phyloP scores from a whole-genome alignment of 2,888 invertebrate genomes.

The Noctuana brunneofusca region DNA sequence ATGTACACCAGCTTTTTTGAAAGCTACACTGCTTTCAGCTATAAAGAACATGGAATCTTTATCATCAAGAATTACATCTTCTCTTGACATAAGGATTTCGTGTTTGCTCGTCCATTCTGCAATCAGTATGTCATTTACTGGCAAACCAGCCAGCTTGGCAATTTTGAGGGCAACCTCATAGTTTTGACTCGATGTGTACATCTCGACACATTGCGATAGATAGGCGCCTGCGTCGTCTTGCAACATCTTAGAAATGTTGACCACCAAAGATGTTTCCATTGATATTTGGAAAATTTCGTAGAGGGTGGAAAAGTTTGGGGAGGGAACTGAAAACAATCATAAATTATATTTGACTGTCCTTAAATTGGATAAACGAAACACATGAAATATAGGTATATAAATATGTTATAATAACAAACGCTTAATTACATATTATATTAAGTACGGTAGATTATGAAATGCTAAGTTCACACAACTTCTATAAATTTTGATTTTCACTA shows the following conservation, averaged over 20 bases:
- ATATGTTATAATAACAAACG: no score
- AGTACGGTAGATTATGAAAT: no score
- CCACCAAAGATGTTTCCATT: conserved; percentile 77
- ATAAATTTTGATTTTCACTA: no score
- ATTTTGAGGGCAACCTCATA: conserved; percentile 84
- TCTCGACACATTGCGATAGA: conserved; percentile 78
- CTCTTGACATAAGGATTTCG: conserved; percentile 58
- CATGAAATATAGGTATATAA: no score
- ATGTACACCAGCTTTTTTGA: conserved; percentile 82
- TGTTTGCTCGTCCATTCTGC: conserved; percentile 81
- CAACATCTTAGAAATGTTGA: conserved; percentile 78
- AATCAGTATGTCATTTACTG: conserved; percentile 78
- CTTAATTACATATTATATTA: no score
- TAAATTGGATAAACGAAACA: no score
- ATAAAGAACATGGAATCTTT: conserved; percentile 78
- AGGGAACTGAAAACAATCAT: conserved; percentile 58
- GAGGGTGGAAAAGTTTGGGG: conserved; percentile 67
- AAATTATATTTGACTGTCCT: not conserved
- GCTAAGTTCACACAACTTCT: no score
- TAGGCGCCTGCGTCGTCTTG: conserved; percentile 70
- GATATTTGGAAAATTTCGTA: conserved; percentile 83
- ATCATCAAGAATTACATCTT: conserved; percentile 57
- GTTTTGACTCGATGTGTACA: conserved; percentile 73
- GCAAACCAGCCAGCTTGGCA: conserved; percentile 75
- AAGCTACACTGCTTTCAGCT: conserved; percentile 84